Conservation (phyloP, 2,888 invertebrate species). For the Eledona agricola region DNA sequence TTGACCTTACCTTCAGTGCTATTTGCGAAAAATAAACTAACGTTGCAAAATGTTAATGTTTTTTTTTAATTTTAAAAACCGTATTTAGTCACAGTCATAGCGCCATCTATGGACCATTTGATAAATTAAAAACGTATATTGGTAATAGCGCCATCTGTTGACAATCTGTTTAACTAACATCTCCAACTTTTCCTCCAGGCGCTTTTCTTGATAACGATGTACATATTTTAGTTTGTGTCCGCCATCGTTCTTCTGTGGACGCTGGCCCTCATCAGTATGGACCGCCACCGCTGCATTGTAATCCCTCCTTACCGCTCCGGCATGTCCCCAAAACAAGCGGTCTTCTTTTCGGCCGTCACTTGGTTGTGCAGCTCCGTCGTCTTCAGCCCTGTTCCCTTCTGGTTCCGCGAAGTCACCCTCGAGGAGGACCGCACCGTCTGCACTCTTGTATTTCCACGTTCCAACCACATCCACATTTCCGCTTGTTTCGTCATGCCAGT, state of each 20-base stretch:
- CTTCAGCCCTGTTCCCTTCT: slow-evolving; percentile 65
- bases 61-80: too few species aligned
- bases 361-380: slow-evolving; percentile 64
- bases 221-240: slow-evolving; percentile 65
- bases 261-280: slow-evolving; percentile 67
- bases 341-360: slow-evolving; percentile 60
- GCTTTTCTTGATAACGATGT: neutral
- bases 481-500: slow-evolving; percentile 65
- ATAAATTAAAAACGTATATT: too few species aligned
- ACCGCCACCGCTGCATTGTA: slow-evolving; percentile 66
- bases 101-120: too few species aligned
- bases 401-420: slow-evolving; percentile 61
- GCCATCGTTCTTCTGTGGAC: slow-evolving; percentile 69
- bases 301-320: slow-evolving; percentile 67
- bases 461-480: slow-evolving; percentile 62
- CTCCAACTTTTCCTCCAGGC: too few species aligned
- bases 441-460: slow-evolving; percentile 66
- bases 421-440: slow-evolving; percentile 59
- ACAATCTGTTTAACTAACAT: too few species aligned
- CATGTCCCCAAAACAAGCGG: slow-evolving; percentile 62
- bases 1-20: too few species aligned
- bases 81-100: too few species aligned
- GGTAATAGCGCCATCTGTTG: too few species aligned
- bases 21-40: too few species aligned
- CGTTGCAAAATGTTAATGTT: too few species aligned